phyloP scores from a whole-genome alignment of 2,888 invertebrate species.

The Neuroscelio doddi region DNA sequence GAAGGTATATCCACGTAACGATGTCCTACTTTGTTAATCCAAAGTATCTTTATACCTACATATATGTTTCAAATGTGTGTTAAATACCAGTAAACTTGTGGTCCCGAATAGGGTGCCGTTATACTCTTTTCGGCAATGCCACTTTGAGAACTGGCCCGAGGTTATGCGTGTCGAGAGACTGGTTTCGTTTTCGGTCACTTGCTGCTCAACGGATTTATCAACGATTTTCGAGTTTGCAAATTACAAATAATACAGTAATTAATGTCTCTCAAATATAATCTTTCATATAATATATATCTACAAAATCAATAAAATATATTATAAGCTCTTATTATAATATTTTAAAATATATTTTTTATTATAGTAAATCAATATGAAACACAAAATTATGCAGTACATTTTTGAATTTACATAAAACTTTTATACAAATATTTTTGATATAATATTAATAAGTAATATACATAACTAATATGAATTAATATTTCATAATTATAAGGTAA shows the following conservation, averaged over 20 bases:
- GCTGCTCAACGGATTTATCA: background rate
- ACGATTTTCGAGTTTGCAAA: constrained; percentile 20
- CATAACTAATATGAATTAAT: no score
- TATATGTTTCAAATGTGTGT: constrained; percentile 36
- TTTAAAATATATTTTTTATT: no score
- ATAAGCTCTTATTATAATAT: background rate
- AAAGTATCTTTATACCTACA: background rate
- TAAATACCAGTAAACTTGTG: constrained; percentile 37
- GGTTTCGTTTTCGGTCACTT: constrained; percentile 36
- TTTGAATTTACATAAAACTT: no score
- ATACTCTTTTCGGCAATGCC: constrained; percentile 38
- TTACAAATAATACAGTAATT: no score
- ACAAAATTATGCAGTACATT: no score
- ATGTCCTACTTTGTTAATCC: constrained; percentile 46
- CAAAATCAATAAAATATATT: background rate
- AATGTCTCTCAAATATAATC: no score
- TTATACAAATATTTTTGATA: no score
- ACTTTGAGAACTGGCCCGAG: constrained; percentile 30
- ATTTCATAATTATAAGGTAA: no score
- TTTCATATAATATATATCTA: background rate
- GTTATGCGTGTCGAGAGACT: constrained; percentile 19
- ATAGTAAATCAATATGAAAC: no score
- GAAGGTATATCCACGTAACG: constrained; percentile 31
- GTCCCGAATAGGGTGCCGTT: constrained; percentile 47
- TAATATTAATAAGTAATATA: no score